These are phyloP conservation scores for Zosterops hypoxanthus DNA, from an alignment of 2,113 vertebrate genomes.

Conservation along the genomic window DNA sequence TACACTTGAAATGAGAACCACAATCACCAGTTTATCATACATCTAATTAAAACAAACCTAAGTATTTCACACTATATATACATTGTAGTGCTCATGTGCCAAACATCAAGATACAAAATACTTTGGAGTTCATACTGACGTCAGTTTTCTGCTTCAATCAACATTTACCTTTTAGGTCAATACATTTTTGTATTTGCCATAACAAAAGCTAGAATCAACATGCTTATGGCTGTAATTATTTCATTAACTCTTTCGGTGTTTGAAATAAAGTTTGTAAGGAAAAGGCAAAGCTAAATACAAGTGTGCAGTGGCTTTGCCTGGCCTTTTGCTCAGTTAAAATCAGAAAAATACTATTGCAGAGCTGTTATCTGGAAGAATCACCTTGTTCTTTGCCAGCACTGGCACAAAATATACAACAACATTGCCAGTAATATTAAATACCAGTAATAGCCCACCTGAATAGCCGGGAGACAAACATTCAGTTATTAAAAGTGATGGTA, in stretches of 20 bases:
- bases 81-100: neutral
- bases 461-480: slow-evolving; percentile 59
- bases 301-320: neutral
- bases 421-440: slow-evolving; percentile 58
- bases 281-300: neutral
- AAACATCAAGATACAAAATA: neutral
- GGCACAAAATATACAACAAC: neutral
- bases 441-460: slow-evolving; percentile 57
- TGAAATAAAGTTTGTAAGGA: neutral
- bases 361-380: slow-evolving; percentile 24
- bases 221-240: neutral
- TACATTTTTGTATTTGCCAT: slow-evolving; percentile 55
- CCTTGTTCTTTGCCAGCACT: neutral
- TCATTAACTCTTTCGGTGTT: neutral
- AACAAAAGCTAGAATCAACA: slow-evolving; percentile 57
- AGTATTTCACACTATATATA: neutral
- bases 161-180: slow-evolving; percentile 56
- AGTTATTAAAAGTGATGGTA: slow-evolving; percentile 49
- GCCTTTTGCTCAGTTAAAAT: slow-evolving; percentile 2
- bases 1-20: neutral
- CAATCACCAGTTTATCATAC: neutral
- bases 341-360: neutral
- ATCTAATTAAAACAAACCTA: slow-evolving; percentile 15
- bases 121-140: slow-evolving; percentile 30
- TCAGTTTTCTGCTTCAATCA: slow-evolving; percentile 47